phyloP scores from a whole-genome alignment of 2,888 invertebrate genomes.

The Nymphalis urticae region DNA sequence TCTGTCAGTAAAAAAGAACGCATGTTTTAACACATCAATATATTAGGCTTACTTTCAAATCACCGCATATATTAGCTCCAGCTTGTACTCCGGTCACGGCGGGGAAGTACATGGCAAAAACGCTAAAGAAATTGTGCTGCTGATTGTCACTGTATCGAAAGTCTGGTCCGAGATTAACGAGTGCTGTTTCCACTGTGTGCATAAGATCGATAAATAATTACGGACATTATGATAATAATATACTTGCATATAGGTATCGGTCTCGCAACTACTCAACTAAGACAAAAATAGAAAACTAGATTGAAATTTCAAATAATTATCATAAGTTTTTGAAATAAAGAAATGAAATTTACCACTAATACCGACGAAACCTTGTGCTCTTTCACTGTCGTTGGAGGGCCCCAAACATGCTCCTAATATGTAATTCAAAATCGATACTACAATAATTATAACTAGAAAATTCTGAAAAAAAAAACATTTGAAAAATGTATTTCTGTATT shows the following conservation, averaged over 20 bases:
- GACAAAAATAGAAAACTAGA: too few relatives aligned
- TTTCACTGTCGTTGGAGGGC: slow-evolving; percentile 75
- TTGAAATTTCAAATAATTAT: not conserved
- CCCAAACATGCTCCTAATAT: slow-evolving; percentile 90
- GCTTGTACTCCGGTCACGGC: slow-evolving; percentile 97
- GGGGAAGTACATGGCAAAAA: slow-evolving; percentile 97
- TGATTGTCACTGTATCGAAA: slow-evolving; percentile 84
- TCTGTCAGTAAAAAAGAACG: not conserved
- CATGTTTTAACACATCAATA: too few relatives aligned
- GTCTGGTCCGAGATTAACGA: slow-evolving; percentile 83
- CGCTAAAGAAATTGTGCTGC: slow-evolving; percentile 90
- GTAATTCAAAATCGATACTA: slow-evolving; percentile 91
- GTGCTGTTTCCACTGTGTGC: slow-evolving; percentile 83
- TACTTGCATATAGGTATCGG: too few relatives aligned
- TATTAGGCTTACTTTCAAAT: slow-evolving; percentile 84
- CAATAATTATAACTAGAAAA: slow-evolving; percentile 88
- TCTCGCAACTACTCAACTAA: too few relatives aligned
- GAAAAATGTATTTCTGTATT: not conserved
- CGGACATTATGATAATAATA: not conserved
- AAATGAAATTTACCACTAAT: slow-evolving; percentile 84
- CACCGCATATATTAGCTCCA: slow-evolving; percentile 97
- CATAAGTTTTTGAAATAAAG: not conserved
- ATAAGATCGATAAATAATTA: not conserved
- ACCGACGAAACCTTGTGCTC: slow-evolving; percentile 89
- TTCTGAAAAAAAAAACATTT: slow-evolving; percentile 75